Evolutionary conservation across 1,140 invertebrate species (phyloP).

Genomic region (Pseudomyrmex flavicornis): DNA sequence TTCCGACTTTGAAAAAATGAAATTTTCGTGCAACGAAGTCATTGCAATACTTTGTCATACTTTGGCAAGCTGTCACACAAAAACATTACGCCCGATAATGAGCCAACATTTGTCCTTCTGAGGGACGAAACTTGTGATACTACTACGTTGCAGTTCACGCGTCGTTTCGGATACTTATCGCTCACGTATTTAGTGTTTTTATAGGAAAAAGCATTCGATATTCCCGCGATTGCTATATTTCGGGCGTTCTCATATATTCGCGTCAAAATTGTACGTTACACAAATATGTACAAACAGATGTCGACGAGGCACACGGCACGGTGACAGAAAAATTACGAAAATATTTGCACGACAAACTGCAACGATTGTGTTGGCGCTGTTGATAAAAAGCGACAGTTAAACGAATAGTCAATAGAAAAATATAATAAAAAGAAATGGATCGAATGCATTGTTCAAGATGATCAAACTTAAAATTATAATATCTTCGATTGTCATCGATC

Average conservation of each 20-base stretch:
- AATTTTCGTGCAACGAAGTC: too few species aligned
- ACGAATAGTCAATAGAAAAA: constrained; percentile 6
- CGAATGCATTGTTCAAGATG: not conserved
- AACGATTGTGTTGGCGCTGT: constrained; percentile 15
- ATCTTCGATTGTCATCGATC: not conserved
- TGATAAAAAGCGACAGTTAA: constrained; percentile 15
- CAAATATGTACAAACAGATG: constrained; percentile 37
- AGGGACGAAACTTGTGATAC: too few species aligned
- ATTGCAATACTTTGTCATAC: too few species aligned
- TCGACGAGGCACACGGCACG: constrained; percentile 5
- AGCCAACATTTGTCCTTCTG: too few species aligned
- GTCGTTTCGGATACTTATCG: too few species aligned
- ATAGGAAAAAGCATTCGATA: constrained; percentile 8
- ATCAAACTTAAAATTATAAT: not conserved
- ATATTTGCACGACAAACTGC: constrained; percentile 45
- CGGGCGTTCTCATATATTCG: constrained; percentile 30
- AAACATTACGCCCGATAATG: too few species aligned
- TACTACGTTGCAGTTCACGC: too few species aligned
- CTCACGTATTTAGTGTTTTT: constrained; percentile 10
- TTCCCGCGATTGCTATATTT: not conserved
- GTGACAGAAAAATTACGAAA: constrained; percentile 44
- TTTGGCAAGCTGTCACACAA: too few species aligned
- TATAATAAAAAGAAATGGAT: not conserved
- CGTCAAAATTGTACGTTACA: constrained; percentile 28
- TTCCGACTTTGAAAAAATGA: too few species aligned